These are phyloP conservation scores for Cyclargus thomasi DNA, from an alignment of 1,140 invertebrate species.

Conservation along the genomic window DNA sequence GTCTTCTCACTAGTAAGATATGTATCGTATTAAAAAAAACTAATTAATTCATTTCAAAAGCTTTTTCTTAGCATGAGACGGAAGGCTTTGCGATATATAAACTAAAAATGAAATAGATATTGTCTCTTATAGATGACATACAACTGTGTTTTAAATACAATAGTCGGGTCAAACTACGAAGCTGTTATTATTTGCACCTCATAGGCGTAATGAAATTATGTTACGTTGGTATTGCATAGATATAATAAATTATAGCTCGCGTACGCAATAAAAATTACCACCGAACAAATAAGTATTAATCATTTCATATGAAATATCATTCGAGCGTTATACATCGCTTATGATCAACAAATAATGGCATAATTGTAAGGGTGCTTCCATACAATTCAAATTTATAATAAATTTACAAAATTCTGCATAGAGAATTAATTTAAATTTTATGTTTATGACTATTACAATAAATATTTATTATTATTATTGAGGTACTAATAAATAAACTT, in stretches of 20 bases:
- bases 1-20: no score
- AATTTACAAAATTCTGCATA: background rate
- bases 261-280: conserved; percentile 11
- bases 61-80: background rate
- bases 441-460: no score
- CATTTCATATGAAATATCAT: conserved; percentile 6
- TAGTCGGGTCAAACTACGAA: background rate
- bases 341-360: conserved; percentile 7
- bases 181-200: background rate
- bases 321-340: background rate
- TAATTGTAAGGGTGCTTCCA: background rate
- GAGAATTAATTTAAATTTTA: background rate
- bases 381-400: background rate
- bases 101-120: background rate
- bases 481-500: no score
- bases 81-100: background rate
- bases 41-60: no score
- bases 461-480: no score
- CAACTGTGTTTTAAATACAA: no score
- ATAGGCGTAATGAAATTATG: background rate
- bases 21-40: no score
- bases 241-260: background rate
- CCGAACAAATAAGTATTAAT: conserved; percentile 11
- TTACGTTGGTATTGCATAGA: conserved; percentile 3
- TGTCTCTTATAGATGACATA: background rate